Base-by-base conservation (phyloP, 1,140 invertebrate genomes). In the Adoxophyes honmai region DNA sequence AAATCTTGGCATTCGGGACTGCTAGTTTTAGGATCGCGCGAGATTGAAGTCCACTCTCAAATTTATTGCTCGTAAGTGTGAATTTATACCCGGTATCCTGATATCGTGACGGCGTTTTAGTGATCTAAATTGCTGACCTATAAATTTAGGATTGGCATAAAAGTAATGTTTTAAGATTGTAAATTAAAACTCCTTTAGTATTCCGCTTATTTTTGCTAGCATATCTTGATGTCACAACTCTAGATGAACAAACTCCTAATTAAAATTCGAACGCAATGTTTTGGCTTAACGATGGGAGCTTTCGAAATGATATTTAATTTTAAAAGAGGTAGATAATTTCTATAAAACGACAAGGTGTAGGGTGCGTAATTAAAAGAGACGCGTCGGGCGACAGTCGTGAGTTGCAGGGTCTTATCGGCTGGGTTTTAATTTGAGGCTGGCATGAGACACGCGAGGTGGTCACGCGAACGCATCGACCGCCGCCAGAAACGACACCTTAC, bases 301-400 rank as follows among this genome's bases (percentile, higher is more conserved):
- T 36, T 36, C n/a, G 42, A 28, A 48, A 21, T 33, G 72, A 70
- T 72, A 64, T 68, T 62, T 64, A 56, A 70, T 73, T 78, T 69
- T 68, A 65, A 78, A 78, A 78, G 71, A 75, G 78, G 76, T 76
- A 77, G 75, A 81, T 81, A 75, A 76, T 61, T 76, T 68, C 70
- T 65, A 6, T 3, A 44, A 15, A 42, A 15, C 56, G 39, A 52
- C 35, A 37, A 54, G 34, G 72, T 76, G 68, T 75, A 70, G 78
- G 78, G 73, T 85, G 81, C 75, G 80, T 85, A 85, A 85, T 85
- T 85, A 85, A 85, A 82, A 75, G 70, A 76, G 74, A 78, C 74
- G 75, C 73, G 67, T 69, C 63, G 60, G 14, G 59, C 64, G 68
- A 70, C 73, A 68, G 81, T 85, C 79, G 79, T 83, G 81, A 83